Percentiles rank a stretch among this genome's conserved stretches.
phyloP scores from a whole-genome alignment of 1,140 invertebrate species.

The Eupeodes corollae region DNA sequence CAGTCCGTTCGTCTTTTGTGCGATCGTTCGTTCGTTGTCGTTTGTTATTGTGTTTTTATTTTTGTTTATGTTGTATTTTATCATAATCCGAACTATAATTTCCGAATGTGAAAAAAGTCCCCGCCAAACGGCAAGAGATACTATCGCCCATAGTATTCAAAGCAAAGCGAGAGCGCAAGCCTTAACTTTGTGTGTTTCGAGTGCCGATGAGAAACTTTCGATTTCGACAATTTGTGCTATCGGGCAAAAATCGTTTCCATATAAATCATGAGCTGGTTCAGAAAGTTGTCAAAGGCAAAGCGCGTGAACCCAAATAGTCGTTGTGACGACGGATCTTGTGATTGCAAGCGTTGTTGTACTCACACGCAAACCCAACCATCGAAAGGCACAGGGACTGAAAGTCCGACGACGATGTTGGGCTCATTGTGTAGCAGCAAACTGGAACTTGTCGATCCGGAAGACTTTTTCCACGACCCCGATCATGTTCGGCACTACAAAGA shows the following conservation, averaged over 20 bases:
- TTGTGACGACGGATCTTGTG: too few species aligned
- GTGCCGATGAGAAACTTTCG: conserved; percentile 50
- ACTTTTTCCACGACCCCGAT: conserved; percentile 34
- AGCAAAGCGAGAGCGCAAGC: too few species aligned
- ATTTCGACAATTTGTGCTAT: conserved; percentile 47
- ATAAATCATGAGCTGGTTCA: conserved; percentile 51
- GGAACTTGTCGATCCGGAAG: conserved; percentile 27
- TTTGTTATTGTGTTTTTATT: too few species aligned
- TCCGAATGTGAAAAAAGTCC: too few species aligned
- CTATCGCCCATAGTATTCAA: too few species aligned
- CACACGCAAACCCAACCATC: neutral
- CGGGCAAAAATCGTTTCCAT: conserved; percentile 46
- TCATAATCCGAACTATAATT: too few species aligned
- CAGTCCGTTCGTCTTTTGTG: too few species aligned
- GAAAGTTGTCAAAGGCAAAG: conserved; percentile 45
- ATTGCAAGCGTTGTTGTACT: too few species aligned
- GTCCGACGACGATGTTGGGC: neutral
- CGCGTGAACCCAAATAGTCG: conserved; percentile 35
- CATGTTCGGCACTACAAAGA: conserved; percentile 29
- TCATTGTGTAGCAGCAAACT: conserved; percentile 1
- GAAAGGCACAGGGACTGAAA: neutral
- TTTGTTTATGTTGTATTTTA: too few species aligned
- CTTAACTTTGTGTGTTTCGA: neutral
- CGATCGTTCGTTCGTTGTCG: too few species aligned
- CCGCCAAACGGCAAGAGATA: too few species aligned